Evolutionary conservation across 2,888 invertebrate species (phyloP).

Genomic region (Listrodromus nycthemerus): DNA sequence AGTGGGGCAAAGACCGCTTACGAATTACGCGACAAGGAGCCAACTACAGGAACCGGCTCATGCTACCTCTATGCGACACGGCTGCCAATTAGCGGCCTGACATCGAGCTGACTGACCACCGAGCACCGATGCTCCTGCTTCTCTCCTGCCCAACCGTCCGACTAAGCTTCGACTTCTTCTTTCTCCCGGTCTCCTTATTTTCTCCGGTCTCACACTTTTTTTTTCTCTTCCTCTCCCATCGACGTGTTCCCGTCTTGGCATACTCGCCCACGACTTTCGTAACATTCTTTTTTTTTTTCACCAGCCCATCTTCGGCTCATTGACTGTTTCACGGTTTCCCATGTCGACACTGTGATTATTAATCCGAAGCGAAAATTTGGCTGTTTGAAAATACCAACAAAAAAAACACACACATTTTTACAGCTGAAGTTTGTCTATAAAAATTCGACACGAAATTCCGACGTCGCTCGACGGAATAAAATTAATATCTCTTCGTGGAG

Average conservation of each 20-base stretch:
- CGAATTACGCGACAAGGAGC: conserved; percentile 83
- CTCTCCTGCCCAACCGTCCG: conserved; percentile 70
- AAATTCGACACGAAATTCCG: too few species aligned
- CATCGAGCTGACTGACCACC: conserved; percentile 83
- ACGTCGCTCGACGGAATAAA: too few species aligned
- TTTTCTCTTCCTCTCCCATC: conserved; percentile 64
- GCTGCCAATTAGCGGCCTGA: conserved; percentile 84
- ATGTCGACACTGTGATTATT: conserved; percentile 9
- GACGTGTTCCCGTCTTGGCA: conserved; percentile 60
- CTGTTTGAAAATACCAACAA: too few species aligned
- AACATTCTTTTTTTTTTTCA: conserved; percentile 30
- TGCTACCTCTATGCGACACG: conserved; percentile 82
- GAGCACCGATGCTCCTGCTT: conserved; percentile 67
- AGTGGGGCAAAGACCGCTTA: conserved; percentile 80
- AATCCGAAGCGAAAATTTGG: too few species aligned
- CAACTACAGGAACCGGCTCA: conserved; percentile 81
- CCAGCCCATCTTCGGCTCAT: conserved; percentile 34
- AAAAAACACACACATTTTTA: too few species aligned
- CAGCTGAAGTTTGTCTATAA: too few species aligned
- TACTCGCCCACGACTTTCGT: conserved; percentile 61
- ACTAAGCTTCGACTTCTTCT: conserved; percentile 64
- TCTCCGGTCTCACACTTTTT: conserved; percentile 56
- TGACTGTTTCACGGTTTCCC: conserved; percentile 25
- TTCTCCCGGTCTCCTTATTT: conserved; percentile 54
- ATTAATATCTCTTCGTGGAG: too few species aligned